phyloP scores from a whole-genome alignment of 2,888 invertebrate species.

The Acleris laterana region DNA sequence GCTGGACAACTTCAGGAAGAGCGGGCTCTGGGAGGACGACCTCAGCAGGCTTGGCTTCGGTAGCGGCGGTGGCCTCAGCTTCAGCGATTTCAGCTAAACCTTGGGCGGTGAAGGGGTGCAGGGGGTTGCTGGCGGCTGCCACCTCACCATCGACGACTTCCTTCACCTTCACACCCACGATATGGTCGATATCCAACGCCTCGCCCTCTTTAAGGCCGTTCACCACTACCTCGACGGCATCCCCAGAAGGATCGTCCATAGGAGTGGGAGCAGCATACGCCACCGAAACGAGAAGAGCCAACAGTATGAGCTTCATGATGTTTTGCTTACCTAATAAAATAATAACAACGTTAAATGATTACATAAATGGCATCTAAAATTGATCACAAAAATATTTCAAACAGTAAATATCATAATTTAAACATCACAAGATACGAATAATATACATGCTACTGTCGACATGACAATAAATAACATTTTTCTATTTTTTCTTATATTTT shows the following conservation, averaged over 20 bases:
- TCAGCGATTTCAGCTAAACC: conserved; percentile 60
- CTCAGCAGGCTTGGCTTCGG: conserved; percentile 14
- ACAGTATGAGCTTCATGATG: conserved; percentile 63
- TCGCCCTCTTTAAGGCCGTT: conserved; percentile 63
- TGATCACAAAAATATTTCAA: too few relatives aligned
- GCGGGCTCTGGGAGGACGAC: not conserved
- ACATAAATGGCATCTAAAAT: too few relatives aligned
- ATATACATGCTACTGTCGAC: too few relatives aligned
- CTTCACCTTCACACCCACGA: conserved; percentile 59
- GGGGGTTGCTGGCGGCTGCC: conserved; percentile 50
- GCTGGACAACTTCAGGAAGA: not conserved
- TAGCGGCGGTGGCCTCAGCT: conserved; percentile 43
- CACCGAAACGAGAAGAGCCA: conserved; percentile 61
- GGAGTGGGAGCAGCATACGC: conserved; percentile 57
- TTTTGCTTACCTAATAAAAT: conserved; percentile 49
- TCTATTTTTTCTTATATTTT: not conserved
- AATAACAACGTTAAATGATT: conserved; percentile 7
- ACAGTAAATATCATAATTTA: too few relatives aligned
- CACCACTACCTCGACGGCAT: conserved; percentile 61
- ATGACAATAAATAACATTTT: not conserved
- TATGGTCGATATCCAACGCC: conserved; percentile 56
- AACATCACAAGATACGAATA: too few relatives aligned
- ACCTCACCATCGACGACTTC: conserved; percentile 56
- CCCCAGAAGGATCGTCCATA: conserved; percentile 46
- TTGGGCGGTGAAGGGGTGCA: conserved; percentile 60